Base-by-base conservation (phyloP, 2,113 vertebrate species). In the Istiophorus platypterus region DNA sequence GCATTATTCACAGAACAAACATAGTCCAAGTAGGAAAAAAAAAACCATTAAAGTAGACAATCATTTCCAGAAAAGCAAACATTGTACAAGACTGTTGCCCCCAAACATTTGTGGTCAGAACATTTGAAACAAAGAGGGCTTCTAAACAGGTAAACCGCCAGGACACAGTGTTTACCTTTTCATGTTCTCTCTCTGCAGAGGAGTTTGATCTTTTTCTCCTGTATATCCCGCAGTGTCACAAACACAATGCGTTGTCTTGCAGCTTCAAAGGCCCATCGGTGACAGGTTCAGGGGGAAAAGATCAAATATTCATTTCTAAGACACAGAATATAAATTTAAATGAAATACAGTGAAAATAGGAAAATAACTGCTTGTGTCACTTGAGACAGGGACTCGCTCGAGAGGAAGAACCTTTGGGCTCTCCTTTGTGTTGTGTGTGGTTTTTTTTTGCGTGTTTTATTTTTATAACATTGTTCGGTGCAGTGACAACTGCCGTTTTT, bases 231-330 rank as follows among this genome's bases (percentile, higher is more conserved):
- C 90, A 85, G 91, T 94, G 94, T 94, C 93, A 94, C 89, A 93
- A 93, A 92, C 87, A 88, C 84, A 90, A 92, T 90, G 89, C 82
- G 34, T 80, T 72, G 91, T 92, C 91, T 91, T 83, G 58, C 15
- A 76, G 92, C 94, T 94, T 96, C 95, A 95, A 96, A 95, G 92
- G 80, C 85, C 85, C 84, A 84, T 80, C 72, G 47, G 90, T 95
- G 95, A 93, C 93, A 93, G 91, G 89, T 94, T 95, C 85, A 80
- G 89, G 81, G 89, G 89, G 91, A 85, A 92, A 92, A 92, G 90
- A 93, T 93, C 91, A 95, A 94, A 94, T 94, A 94, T 95, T 95
- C 90, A 92, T 93, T 93, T 92, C 88, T 78, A 88, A 89, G 89
- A 92, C 81, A 83, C 76, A 85, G 84, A 90, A 91, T 93, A 88